Evolutionary conservation across 2,888 invertebrate genomes (phyloP), one percentile per base, ranked within the genome.

Genomic region (Diplazon laetatorius): DNA sequence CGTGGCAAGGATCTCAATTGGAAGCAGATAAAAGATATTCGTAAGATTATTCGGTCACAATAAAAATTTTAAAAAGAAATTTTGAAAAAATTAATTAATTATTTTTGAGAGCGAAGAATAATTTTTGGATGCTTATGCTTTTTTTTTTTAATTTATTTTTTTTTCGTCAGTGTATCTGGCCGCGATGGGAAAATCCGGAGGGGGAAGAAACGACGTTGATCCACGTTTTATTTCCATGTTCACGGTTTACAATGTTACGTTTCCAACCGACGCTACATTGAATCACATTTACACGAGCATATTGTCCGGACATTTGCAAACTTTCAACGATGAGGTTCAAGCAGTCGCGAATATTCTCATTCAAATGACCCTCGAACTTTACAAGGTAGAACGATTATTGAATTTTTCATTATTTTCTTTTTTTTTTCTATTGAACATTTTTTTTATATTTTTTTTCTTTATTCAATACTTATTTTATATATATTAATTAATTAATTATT

Each of bases 221-320:
- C 95, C 97, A 0, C 93, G 98, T 78, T 98, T 98, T 89, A 94
- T 98, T 85, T 97, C 98, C 0, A 95, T 97, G 94, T 98, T 98
- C 92, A 95, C 96, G 0, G 94, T 95, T 0, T 96, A 95, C 91
- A 97, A 97, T 91, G 94, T 98, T 82, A 94, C 95, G 9, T 96
- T 97, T 89, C 98, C 98, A 0, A 93, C 95, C 0, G 95, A 96
- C 74, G 92, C 92, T 44, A 97, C 97, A 0, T 92, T 98, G 3
- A 93, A 93, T 48, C 95, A 95, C 84, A 97, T 98, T 86, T 98
- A 97, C 91, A 92, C 93, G 30, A 96, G 96, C 2, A 97, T 98
- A 82, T 92, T 98, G 68, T 88, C 89, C 0, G 97, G 97, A 0
- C 98, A 98, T 89, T 93, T 96, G 55, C 88, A 92, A 18, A 92